Evolutionary conservation across 2,113 vertebrate species (phyloP).

Genomic region (Aythya baeri): DNA sequence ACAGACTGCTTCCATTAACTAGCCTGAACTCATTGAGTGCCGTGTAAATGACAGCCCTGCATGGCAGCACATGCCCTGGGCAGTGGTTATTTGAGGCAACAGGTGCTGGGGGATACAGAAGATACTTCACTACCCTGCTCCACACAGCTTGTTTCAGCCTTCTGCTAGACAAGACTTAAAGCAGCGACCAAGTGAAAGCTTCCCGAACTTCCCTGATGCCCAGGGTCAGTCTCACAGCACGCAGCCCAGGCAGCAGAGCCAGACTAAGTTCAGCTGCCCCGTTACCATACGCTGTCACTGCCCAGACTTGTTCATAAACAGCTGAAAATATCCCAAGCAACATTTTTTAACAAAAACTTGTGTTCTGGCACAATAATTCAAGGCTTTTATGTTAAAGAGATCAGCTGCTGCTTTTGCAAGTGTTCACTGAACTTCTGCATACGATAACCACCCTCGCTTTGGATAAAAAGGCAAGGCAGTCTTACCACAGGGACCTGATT

Average conservation of each 20-base stretch:
- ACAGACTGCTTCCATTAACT: not conserved
- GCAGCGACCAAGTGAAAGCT: not conserved
- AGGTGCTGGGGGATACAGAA: not conserved
- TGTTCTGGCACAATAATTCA: not conserved
- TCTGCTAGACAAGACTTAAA: not conserved
- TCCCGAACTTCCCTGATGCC: not conserved
- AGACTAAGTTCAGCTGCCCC: not conserved
- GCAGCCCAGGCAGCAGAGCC: not conserved
- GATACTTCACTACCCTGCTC: rapidly evolving
- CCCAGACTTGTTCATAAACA: not conserved
- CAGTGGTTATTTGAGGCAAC: not conserved
- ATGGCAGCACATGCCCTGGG: not conserved
- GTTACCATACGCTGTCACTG: not conserved
- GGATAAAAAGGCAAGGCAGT: not conserved
- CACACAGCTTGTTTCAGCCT: not conserved
- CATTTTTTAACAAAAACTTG: not conserved
- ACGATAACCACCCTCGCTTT: not conserved
- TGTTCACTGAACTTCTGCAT: not conserved
- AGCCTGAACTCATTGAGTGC: not conserved
- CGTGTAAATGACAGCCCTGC: rapidly evolving
- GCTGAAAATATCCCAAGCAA: not conserved
- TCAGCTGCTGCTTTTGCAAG: not conserved
- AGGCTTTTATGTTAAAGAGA: not conserved
- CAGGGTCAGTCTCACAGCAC: not conserved
- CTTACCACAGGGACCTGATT: not conserved